A percentile compares a stretch with the other conserved stretches of the same genome.
Evolutionary conservation across 1,140 invertebrate genomes (phyloP).

Genomic region (Drosophila equinoxialis): DNA sequence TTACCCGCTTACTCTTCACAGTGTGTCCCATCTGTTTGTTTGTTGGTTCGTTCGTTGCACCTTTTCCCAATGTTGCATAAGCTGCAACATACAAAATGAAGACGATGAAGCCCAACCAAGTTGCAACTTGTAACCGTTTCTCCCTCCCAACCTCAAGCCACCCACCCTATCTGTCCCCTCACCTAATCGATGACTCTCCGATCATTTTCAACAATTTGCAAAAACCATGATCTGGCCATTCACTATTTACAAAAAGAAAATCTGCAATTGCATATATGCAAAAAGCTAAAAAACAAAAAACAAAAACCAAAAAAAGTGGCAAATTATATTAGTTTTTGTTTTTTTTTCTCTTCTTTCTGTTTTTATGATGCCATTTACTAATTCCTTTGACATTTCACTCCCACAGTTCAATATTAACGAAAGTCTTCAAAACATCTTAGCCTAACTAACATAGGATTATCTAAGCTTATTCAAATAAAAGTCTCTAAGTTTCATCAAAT

Average conservation of each 20-base stretch:
- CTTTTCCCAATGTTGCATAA: conserved; percentile 12
- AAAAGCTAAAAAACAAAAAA: not conserved
- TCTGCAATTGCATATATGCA: not conserved
- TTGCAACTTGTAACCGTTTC: conserved; percentile 1
- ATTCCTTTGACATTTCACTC: no score
- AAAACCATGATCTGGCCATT: conserved; percentile 1
- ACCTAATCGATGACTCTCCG: not conserved
- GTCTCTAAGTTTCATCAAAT: no score
- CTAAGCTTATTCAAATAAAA: no score
- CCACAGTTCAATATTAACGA: no score
- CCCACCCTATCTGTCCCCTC: not conserved
- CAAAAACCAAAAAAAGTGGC: not conserved
- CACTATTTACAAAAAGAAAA: not conserved
- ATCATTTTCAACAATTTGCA: conserved; percentile 9
- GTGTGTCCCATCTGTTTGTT: conserved; percentile 12
- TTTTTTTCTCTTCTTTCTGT: no score
- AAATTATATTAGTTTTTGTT: not conserved
- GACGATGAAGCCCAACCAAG: conserved; percentile 11
- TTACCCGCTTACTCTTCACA: not conserved
- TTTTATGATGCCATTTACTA: not conserved
- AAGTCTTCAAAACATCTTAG: no score
- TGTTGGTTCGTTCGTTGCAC: not conserved
- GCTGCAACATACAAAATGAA: not conserved
- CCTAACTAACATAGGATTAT: no score
- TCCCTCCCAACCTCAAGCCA: not conserved